A percentile compares a stretch with the other conserved stretches of the same genome.
Evolutionary conservation across 2,888 invertebrate species (phyloP).

Genomic region (Apoda limacodes): DNA sequence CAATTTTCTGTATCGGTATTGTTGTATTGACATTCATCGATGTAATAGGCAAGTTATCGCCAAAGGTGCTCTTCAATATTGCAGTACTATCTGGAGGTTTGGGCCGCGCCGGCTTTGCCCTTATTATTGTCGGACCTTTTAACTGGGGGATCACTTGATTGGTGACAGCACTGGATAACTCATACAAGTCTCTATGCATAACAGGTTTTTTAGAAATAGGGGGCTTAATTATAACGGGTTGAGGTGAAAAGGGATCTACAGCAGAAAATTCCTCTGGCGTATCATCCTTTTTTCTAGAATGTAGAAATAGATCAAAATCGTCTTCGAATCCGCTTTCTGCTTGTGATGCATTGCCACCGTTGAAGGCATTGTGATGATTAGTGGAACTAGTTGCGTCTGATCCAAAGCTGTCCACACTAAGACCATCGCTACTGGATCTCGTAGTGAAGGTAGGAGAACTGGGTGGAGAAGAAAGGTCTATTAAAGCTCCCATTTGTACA

Average conservation of each 20-base stretch:
- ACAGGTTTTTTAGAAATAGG: conserved; percentile 60
- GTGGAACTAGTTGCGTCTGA: conserved; percentile 75
- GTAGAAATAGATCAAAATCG: conserved; percentile 79
- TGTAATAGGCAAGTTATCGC: conserved; percentile 34
- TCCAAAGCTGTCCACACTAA: conserved; percentile 81
- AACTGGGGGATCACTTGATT: conserved; percentile 37
- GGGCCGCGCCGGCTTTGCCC: conserved; percentile 72
- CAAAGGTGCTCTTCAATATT: conserved; percentile 49
- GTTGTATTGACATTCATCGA: conserved; percentile 56
- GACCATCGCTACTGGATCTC: conserved; percentile 79
- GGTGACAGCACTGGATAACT: conserved; percentile 62
- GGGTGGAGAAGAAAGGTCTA: conserved; percentile 79
- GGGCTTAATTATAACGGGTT: conserved; percentile 36
- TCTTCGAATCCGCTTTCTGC: conserved; percentile 87
- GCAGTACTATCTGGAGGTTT: conserved; percentile 65
- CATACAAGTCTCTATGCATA: conserved; percentile 74
- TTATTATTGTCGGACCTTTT: conserved; percentile 81
- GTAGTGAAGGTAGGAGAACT: conserved; percentile 82
- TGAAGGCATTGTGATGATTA: conserved; percentile 61
- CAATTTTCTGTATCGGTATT: conserved; percentile 52
- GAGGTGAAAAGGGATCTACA: conserved; percentile 70
- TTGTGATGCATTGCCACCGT: conserved; percentile 76
- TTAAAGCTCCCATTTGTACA: conserved; percentile 69
- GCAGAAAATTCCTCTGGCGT: conserved; percentile 65
- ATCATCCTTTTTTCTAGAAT: conserved; percentile 53